phyloP scores from a whole-genome alignment of 2,113 vertebrate species.

The Neolamprologus variostigma region DNA sequence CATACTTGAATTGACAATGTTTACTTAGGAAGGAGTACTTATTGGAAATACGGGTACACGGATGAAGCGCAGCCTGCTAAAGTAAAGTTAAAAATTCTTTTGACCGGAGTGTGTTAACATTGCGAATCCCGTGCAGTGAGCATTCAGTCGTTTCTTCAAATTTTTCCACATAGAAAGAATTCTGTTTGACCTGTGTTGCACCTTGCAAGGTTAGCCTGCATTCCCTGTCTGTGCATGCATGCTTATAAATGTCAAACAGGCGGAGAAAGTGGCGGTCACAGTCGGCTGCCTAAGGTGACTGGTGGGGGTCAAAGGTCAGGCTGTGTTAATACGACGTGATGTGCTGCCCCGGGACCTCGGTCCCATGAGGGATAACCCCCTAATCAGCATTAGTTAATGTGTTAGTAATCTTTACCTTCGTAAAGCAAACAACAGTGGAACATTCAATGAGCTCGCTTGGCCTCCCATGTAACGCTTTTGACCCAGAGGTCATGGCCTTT shows the following conservation, averaged over 20 bases:
- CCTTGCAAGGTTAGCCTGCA: neutral
- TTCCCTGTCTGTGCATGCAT: neutral
- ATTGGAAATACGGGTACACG: neutral
- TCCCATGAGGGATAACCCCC: slow-evolving; percentile 79
- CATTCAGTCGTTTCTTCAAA: neutral
- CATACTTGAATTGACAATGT: neutral
- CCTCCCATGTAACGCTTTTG: slow-evolving; percentile 83
- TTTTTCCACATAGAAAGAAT: neutral
- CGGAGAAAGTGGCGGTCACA: slow-evolving; percentile 46
- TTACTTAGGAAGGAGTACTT: neutral
- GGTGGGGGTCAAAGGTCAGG: slow-evolving; percentile 62
- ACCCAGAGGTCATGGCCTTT: slow-evolving; percentile 84
- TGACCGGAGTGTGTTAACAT: neutral
- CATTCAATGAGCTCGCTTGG: slow-evolving; percentile 76
- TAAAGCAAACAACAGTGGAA: slow-evolving; percentile 83
- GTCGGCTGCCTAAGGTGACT: slow-evolving; percentile 48
- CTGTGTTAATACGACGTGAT: slow-evolving; percentile 67
- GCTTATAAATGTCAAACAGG: neutral
- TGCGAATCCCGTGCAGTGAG: neutral
- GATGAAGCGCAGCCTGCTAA: neutral
- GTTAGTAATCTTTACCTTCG: slow-evolving; percentile 90
- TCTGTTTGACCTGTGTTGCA: slow-evolving; percentile 22
- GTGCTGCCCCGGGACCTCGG: slow-evolving; percentile 63
- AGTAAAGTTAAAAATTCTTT: neutral
- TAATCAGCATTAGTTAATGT: slow-evolving; percentile 90